phyloP scores from a whole-genome alignment of 2,113 vertebrate species.

The Oryzias curvinotus region DNA sequence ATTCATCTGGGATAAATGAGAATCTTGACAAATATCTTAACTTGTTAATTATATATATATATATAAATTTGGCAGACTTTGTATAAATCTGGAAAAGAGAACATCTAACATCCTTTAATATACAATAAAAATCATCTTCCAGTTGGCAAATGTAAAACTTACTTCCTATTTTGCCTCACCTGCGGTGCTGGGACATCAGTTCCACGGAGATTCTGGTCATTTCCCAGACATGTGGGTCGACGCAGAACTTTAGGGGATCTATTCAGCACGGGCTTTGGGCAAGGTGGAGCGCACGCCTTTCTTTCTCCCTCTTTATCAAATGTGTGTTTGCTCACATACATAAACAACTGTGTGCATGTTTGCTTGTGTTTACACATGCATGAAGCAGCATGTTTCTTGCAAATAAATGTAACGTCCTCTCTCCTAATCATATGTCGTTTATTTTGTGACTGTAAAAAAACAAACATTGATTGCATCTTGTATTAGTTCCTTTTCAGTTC shows the following conservation, averaged over 20 bases:
- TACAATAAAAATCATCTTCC: constrained; percentile 25
- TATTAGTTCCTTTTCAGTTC: too few relatives aligned
- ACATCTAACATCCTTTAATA: constrained; percentile 18
- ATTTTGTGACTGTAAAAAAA: too few relatives aligned
- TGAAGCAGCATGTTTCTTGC: background rate
- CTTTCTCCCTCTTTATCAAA: constrained; percentile 53
- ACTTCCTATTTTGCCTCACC: constrained; percentile 81
- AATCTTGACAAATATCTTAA: too few relatives aligned
- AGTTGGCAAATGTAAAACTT: constrained; percentile 55
- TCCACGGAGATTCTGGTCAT: constrained; percentile 94
- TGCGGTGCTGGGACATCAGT: constrained; percentile 84
- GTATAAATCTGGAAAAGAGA: too few relatives aligned
- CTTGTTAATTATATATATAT: too few relatives aligned
- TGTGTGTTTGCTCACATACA: constrained; percentile 20
- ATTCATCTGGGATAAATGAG: too few relatives aligned
- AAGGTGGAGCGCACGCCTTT: constrained; percentile 86
- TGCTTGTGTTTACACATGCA: constrained; percentile 11
- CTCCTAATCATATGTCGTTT: too few relatives aligned
- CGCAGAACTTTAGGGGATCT: constrained; percentile 97
- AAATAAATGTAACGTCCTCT: background rate
- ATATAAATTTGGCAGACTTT: too few relatives aligned
- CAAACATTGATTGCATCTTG: too few relatives aligned
- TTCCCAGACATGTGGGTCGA: constrained; percentile 90
- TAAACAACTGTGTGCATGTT: constrained; percentile 26
- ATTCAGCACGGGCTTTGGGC: constrained; percentile 91